Evolutionary conservation across 1,140 invertebrate species (phyloP), one percentile per base, ranked within the genome.

Genomic region (Tribolium madens): DNA sequence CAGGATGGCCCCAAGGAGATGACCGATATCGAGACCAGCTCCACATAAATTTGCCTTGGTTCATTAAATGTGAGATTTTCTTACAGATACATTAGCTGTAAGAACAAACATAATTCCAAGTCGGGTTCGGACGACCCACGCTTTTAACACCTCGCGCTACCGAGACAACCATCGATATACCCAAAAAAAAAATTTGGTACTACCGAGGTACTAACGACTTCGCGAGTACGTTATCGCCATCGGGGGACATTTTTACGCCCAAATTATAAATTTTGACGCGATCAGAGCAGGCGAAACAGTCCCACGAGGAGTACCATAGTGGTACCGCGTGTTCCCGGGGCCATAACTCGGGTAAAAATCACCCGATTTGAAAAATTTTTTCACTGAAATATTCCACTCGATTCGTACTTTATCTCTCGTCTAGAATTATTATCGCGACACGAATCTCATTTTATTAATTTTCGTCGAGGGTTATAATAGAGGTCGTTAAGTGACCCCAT

Each of bases 21-120:
- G 57, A 15, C 57, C 57, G 57, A 64, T 57, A 57, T 57, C 52
- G 52, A 18, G 42, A 71, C 68, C 68, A 46, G 68, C 36, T 47
- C 33, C 68, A 47, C 36, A 71, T 79, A 79, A 79, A 79, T 79
- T 73, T 48, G 26, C 42, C 68, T 52, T 46, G 78, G 75, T 78
- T 81, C 80, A 81, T 81, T 81, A 81, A 81, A 81, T 79, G 70
- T 57, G 78, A 81, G 80, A 81, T 81, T 79, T 80, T 78, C 76
- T 79, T 78, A 80, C 80, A 81, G 80, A 81, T 81, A 81, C 80
- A 81, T 81, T 80, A 81, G 80, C 80, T 76, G 75, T 80, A 81
- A 81, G 80, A 81, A 81, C 80, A 81, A 81, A 81, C 80, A 81
- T 81, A 81, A 81, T 80, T 81, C 80, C 77, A 81, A 76, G 72